Base-by-base conservation (phyloP, 64 coral and sea anemone species). In the Catalaphyllia jardinei region DNA sequence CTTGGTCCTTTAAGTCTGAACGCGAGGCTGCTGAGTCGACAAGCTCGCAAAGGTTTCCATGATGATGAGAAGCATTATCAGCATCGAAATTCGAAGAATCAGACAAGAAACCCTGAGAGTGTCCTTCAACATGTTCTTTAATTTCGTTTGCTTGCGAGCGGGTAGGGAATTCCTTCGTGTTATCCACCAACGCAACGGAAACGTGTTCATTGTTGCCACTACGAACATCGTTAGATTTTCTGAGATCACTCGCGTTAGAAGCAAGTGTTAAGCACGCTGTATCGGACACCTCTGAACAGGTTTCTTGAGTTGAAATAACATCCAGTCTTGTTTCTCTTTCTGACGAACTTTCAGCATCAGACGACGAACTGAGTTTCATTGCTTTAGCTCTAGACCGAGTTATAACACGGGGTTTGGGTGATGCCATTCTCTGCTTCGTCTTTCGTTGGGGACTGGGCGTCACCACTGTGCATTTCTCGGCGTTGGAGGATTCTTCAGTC, bases 361-460 rank as follows among this genome's bases (percentile, higher is more conserved):
- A 81, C 50, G 63, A 80, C 22, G 20, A 29, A 50, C 76, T 89
- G 8, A 55, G 65, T 28, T 42, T 71, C 75, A 71, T 69, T 65
- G 75, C 78, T 33, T 89, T 71, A 33, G 67, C 27, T 30, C 64
- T 78, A 29, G 62, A 89, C 33, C 76, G 88, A 80, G 46, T 71
- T 62, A 77, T 89, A 62, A 89, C 78, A 69, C 60, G 62, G n/a
- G 62, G n/a, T 22, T 49, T 79, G 22, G 78, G 42, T 55, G 75
- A 79, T 18, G 59, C 67, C 35, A 65, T 60, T 15, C 8, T 27
- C 42, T n/a, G 60, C 51, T 67, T 89, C 15, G 60, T 51, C 8
- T 77, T 89, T 52, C n/a, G 31, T 39, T 15, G 62, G 4, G 28
- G 1, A 15, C 74, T 12, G 31, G 60, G 19, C 0, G 0, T 10